Percentiles rank a stretch among this genome's conserved stretches.
phyloP scores from a whole-genome alignment of 2,888 invertebrate species.

The Falcaria lacertinaria region DNA sequence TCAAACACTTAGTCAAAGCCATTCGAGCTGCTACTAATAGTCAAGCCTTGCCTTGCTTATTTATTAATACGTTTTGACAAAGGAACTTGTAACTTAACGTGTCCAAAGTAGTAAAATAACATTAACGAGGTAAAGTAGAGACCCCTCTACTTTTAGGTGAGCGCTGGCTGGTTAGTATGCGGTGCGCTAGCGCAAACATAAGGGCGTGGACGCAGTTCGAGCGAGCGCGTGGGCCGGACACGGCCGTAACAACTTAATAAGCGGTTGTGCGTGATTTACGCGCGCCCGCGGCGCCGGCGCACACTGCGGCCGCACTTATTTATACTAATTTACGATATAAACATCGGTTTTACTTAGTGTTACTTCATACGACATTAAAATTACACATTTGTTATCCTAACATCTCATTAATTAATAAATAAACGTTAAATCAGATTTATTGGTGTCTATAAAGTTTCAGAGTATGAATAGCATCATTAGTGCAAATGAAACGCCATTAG shows the following conservation, averaged over 20 bases:
- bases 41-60: not conserved
- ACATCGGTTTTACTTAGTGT: conserved; percentile 59
- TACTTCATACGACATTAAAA: conserved; percentile 29
- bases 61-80: not conserved
- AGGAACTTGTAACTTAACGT: not conserved
- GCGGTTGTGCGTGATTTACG: conserved; percentile 75
- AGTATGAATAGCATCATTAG: conserved; percentile 47
- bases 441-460: conserved; percentile 23
- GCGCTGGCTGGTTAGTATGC: conserved; percentile 29
- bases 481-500: conserved; percentile 30
- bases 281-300: conserved; percentile 74
- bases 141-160: no score
- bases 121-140: conserved; percentile 6
- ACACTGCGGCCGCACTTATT: conserved; percentile 55
- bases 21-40: not conserved
- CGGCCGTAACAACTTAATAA: conserved; percentile 77
- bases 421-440: not conserved
- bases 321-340: conserved; percentile 75
- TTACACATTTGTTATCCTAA: conserved; percentile 20
- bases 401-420: conserved; percentile 19
- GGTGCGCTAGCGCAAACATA: conserved; percentile 57
- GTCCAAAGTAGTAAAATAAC: not conserved
- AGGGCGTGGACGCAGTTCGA: conserved; percentile 61
- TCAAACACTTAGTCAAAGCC: conserved; percentile 14
- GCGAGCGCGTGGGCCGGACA: conserved; percentile 68